phyloP scores from a whole-genome alignment of 1,140 invertebrate genomes.

The Philaenus spumarius region DNA sequence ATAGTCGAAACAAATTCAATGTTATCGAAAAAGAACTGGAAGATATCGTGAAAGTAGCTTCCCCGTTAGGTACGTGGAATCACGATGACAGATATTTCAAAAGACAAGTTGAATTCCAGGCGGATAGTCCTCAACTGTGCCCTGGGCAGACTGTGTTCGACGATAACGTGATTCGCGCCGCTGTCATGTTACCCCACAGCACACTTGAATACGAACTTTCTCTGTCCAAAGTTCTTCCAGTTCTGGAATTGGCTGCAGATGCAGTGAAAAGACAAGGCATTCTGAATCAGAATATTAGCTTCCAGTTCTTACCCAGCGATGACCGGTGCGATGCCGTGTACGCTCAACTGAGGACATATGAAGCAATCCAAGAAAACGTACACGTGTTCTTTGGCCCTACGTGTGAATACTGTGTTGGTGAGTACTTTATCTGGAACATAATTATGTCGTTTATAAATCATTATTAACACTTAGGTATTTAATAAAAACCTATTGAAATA shows the following conservation, averaged over 20 bases:
- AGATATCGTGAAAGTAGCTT: too few species aligned
- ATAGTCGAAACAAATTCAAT: too few species aligned
- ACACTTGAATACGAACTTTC: conserved; percentile 42
- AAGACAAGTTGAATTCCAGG: too few species aligned
- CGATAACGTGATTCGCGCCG: conserved; percentile 39
- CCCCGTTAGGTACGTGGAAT: too few species aligned
- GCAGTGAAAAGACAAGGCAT: conserved; percentile 43
- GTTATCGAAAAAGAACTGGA: too few species aligned
- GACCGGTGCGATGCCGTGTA: conserved; percentile 62
- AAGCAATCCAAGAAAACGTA: conserved; percentile 50
- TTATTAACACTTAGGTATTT: too few species aligned
- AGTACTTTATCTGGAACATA: conserved; percentile 39
- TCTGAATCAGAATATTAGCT: conserved; percentile 44
- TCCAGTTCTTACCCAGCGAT: conserved; percentile 52
- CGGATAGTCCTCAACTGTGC: too few species aligned
- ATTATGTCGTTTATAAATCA: too few species aligned
- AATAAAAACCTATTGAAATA: too few species aligned
- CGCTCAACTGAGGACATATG: conserved; percentile 57
- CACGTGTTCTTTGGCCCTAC: conserved; percentile 66
- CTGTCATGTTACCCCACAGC: conserved; percentile 48
- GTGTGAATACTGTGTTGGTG: conserved; percentile 69
- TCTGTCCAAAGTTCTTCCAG: conserved; percentile 44
- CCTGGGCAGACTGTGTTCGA: not conserved
- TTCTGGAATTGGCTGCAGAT: conserved; percentile 49
- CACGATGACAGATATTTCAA: too few species aligned